Percentiles rank a stretch among this genome's conserved stretches.
Conservation (phyloP, 1,140 invertebrate species). For the Drosophila nebulosa region DNA sequence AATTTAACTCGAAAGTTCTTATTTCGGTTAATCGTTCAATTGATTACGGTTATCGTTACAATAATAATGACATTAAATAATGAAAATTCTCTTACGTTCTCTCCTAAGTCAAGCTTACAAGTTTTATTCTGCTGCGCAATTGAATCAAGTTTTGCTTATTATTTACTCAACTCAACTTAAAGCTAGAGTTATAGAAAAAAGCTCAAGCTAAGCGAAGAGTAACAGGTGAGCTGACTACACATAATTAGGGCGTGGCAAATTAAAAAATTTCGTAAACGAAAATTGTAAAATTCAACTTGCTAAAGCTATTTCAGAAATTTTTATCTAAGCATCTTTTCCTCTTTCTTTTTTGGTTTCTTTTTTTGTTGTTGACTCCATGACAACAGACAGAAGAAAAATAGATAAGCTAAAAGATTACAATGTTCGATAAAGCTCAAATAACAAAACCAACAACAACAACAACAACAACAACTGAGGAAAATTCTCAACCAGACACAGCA, state of each 20-base stretch:
- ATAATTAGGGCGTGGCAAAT: background rate
- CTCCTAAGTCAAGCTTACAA: background rate
- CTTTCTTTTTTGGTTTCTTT: background rate
- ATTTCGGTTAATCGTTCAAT: background rate
- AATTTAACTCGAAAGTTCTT: background rate
- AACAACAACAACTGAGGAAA: slow-evolving; percentile 25
- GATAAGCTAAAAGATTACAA: slow-evolving; percentile 17
- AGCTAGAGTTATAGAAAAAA: background rate
- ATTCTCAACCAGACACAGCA: slow-evolving; percentile 2
- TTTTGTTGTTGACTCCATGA: slow-evolving; percentile 32
- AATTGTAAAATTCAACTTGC: background rate
- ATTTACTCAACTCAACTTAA: slow-evolving; percentile 8
- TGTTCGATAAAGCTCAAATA: slow-evolving; percentile 53
- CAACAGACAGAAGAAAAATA: slow-evolving; percentile 37
- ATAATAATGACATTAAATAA: background rate
- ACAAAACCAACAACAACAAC: slow-evolving; percentile 51
- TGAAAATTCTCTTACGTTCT: background rate
- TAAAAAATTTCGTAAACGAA: background rate
- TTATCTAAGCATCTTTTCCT: background rate
- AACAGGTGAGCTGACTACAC: background rate
- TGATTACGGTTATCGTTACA: background rate
- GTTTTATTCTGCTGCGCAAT: slow-evolving; percentile 40
- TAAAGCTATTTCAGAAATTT: background rate
- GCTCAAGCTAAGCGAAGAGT: slow-evolving; percentile 28
- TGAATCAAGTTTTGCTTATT: slow-evolving; percentile 40